Conservation (phyloP, 2,113 vertebrate genomes). For the Melanerpes aurifrons region DNA sequence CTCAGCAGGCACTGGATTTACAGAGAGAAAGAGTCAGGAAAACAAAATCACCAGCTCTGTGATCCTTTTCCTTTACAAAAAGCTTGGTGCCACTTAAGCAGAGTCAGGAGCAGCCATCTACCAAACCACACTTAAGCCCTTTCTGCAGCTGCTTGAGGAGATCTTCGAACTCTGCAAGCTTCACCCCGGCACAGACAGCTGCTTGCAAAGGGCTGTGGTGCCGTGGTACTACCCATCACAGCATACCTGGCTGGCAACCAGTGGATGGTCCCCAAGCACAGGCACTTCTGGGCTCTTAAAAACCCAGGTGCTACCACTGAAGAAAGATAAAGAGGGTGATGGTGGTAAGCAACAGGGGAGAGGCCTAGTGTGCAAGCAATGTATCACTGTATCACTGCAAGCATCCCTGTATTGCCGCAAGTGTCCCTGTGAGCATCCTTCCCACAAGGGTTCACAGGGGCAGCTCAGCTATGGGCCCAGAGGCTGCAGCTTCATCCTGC, state of each 20-base stretch:
- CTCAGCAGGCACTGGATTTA: not conserved
- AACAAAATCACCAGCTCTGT: not conserved
- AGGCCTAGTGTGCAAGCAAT: rapidly evolving
- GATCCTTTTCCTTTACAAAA: not conserved
- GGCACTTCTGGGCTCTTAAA: not conserved
- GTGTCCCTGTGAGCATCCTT: not conserved
- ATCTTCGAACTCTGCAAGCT: not conserved
- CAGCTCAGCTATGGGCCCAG: not conserved
- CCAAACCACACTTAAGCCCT: not conserved
- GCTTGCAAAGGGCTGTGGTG: not conserved
- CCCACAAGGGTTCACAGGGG: not conserved
- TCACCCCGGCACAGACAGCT: rapidly evolving
- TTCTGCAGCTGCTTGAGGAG: not conserved
- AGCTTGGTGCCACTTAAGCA: not conserved
- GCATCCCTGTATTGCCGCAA: rapidly evolving
- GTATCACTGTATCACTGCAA: rapidly evolving
- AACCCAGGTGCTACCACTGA: rapidly evolving
- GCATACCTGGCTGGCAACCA: rapidly evolving
- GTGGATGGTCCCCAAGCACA: rapidly evolving
- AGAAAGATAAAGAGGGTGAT: not conserved
- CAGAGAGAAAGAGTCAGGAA: not conserved
- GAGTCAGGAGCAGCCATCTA: rapidly evolving
- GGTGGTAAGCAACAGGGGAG: rapidly evolving
- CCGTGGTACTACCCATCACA: rapidly evolving
- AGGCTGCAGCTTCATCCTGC: rapidly evolving